A percentile compares a stretch with the other conserved stretches of the same genome.
phyloP scores from a whole-genome alignment of 1,140 invertebrate genomes.

The Penaeus vannamei region DNA sequence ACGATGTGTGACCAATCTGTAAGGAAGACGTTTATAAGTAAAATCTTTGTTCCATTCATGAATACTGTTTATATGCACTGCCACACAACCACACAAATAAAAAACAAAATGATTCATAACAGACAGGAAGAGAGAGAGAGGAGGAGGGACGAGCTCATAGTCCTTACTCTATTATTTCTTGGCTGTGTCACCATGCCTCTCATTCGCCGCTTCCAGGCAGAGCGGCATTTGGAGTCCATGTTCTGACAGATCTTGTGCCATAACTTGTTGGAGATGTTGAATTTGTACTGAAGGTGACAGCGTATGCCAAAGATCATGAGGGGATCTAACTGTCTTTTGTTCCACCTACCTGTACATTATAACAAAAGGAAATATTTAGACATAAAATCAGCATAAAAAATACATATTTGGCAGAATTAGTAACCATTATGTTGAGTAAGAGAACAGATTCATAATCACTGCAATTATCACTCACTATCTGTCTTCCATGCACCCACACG shows the following conservation, averaged over 20 bases:
- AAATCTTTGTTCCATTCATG: neutral
- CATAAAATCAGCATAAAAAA: neutral
- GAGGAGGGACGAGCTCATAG: neutral
- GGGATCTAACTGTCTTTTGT: slow-evolving; percentile 76
- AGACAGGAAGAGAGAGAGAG: neutral
- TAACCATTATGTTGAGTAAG: no score
- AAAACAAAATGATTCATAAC: neutral
- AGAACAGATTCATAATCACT: no score
- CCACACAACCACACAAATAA: neutral
- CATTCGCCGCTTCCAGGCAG: slow-evolving; percentile 72
- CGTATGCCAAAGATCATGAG: slow-evolving; percentile 76
- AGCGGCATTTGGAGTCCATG: slow-evolving; percentile 76
- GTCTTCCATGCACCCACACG: no score
- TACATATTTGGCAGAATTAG: neutral
- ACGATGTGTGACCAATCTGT: slow-evolving; percentile 63
- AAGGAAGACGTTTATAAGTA: slow-evolving; percentile 12
- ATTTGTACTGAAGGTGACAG: slow-evolving; percentile 75
- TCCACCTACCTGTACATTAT: slow-evolving; percentile 55
- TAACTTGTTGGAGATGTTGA: slow-evolving; percentile 74
- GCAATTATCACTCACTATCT: no score
- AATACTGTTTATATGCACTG: neutral
- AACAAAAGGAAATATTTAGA: neutral
- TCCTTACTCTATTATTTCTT: slow-evolving; percentile 3
- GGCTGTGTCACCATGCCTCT: slow-evolving; percentile 53
- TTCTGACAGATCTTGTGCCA: slow-evolving; percentile 77